Evolutionary conservation across 2,113 vertebrate species (phyloP).

Genomic region (Lophochroa leadbeateri): DNA sequence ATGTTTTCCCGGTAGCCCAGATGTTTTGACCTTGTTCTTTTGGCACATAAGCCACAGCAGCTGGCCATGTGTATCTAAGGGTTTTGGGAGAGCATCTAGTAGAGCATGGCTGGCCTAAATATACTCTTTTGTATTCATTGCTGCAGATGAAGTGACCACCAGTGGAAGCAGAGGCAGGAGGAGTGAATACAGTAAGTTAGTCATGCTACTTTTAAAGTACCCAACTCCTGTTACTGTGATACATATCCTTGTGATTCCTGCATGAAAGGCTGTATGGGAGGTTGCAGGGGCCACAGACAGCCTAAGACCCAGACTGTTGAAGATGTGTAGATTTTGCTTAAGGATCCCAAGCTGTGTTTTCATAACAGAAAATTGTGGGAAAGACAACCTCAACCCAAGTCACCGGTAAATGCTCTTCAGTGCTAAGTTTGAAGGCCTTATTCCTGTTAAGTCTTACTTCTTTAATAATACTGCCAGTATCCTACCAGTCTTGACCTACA

Average conservation of each 20-base stretch:
- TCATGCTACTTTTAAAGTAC: background rate
- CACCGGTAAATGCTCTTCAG: background rate
- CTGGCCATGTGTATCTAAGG: background rate
- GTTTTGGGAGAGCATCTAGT: background rate
- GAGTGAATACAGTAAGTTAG: slow-evolving; percentile 4
- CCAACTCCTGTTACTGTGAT: background rate
- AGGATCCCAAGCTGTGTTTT: background rate
- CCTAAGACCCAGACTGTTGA: background rate
- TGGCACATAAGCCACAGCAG: background rate
- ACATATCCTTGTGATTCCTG: background rate
- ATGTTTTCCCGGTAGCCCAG: background rate
- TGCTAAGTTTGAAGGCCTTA: background rate
- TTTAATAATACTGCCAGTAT: background rate
- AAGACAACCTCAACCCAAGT: background rate
- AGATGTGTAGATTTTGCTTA: background rate
- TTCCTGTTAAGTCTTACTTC: background rate
- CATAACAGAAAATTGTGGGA: background rate
- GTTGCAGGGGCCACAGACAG: background rate
- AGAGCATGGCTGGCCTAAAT: background rate
- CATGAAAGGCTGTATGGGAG: background rate
- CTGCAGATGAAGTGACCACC: background rate
- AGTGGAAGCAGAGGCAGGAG: background rate
- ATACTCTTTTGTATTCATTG: background rate
- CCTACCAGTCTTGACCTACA: background rate
- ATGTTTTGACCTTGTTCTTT: background rate